Evolutionary conservation across 2,113 vertebrate species (phyloP).

Genomic region (Rhineura floridana): DNA sequence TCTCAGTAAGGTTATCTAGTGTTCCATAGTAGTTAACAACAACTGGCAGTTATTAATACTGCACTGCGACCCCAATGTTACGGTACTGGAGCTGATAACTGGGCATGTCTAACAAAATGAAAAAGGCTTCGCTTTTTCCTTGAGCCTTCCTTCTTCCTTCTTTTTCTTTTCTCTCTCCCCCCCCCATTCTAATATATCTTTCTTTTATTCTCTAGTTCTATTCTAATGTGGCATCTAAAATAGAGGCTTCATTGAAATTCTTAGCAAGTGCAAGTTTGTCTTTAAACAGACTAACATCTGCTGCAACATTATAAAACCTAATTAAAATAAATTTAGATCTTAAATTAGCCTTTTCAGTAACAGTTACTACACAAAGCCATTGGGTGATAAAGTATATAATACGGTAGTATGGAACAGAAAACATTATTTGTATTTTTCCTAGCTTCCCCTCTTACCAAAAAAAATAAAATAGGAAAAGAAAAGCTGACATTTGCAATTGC

Average conservation of each 20-base stretch:
- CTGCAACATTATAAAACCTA: conserved; percentile 72
- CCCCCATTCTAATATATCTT: conserved; percentile 7
- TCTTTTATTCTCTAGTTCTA: conserved; percentile 27
- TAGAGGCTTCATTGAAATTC: conserved; percentile 74
- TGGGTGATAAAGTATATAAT: conserved; percentile 68
- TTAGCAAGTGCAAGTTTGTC: conserved; percentile 61
- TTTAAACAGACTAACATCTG: conserved; percentile 74
- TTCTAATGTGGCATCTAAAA: conserved; percentile 43
- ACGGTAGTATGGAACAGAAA: conserved; percentile 62
- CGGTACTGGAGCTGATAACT: conserved; percentile 30
- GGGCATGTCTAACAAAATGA: conserved; percentile 42
- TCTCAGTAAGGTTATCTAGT: conserved; percentile 73
- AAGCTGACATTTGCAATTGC: conserved; percentile 24
- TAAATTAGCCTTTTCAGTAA: conserved; percentile 77
- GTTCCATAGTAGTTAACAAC: conserved; percentile 75
- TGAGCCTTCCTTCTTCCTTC: rapidly evolving
- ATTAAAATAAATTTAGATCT: conserved; percentile 80
- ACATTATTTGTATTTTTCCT: conserved; percentile 57
- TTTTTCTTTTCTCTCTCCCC: conserved; percentile 19
- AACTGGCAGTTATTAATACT: conserved; percentile 75
- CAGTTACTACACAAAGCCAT: conserved; percentile 69
- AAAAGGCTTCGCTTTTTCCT: conserved; percentile 18
- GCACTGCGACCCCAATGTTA: conserved; percentile 50
- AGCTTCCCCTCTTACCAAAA: background rate
- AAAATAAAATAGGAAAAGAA: conserved; percentile 21